Evolutionary conservation across 2,797 vertebrate genomes (phyloP), one percentile per base, ranked within the genome.

Genomic region (Arnoldichthys spilopterus): DNA sequence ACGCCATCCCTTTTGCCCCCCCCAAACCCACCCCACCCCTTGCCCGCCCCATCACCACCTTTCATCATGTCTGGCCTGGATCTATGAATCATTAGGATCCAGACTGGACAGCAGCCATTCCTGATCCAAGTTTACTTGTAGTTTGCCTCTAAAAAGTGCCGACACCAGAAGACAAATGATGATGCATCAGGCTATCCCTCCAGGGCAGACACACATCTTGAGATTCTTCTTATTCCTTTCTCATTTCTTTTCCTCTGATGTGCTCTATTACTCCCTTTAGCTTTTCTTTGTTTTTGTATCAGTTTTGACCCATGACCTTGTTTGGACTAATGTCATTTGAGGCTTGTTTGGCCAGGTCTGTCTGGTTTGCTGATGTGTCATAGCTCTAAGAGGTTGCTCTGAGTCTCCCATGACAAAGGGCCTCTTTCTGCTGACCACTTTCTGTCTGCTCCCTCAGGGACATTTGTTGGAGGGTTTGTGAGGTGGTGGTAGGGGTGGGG

Each of bases 61-160:
- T 78, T 72, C 26, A 82, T 79, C 81, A 66, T 34, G 66, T 34
- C 53, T 67, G 51, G 69, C 51, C 40, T 24, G 63, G 63, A 24
- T n/a, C 56, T 28, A 28, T 84, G 75, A 79, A 47, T 79, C 76
- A 78, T 69, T 88, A 88, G 85, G 86, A 90, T 85, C 87, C 83
- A 85, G 86, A 87, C 87, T 6, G 83, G 88, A 87, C 88, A 83
- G 78, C 80, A 90, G 77, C 76, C 26, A 62, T 83, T 84, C 79
- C 79, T 59, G 79, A 83, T 82, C 67, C 70, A 34, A 30, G 68
- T 76, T 80, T 82, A 64, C 53, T 77, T 83, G 74, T 66, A 76
- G 64, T 78, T 45, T 74, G 56, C 12, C 45, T 78, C 74, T 82
- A 16, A 72, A 66, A 86, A 59, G 30, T 76, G 78, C 72, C 11